Evolutionary conservation across 2,888 invertebrate genomes (phyloP).

Genomic region (Antitype chi): DNA sequence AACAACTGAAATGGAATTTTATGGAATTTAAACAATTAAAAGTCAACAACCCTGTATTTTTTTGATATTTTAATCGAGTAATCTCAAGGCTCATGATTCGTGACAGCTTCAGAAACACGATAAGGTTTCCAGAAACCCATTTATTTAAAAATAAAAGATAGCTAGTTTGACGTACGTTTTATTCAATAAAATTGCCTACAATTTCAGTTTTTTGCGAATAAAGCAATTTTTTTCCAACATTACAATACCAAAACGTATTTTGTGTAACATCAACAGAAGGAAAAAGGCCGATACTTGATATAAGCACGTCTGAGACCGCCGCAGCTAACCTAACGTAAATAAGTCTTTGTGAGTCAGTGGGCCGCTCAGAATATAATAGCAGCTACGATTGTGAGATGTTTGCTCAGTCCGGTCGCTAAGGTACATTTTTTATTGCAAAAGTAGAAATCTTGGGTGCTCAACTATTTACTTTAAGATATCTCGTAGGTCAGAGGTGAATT

Average conservation of each 20-base stretch:
- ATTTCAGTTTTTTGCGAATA: background rate
- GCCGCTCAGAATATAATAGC: conserved; percentile 20
- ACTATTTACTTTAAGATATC: conserved; percentile 30
- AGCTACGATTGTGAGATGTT: conserved; percentile 13
- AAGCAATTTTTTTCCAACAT: background rate
- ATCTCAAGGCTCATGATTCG: background rate
- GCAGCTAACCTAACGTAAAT: conserved; percentile 17
- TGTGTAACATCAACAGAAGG: conserved; percentile 21
- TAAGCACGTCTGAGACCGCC: conserved; percentile 18
- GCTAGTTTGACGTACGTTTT: background rate
- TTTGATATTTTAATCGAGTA: background rate
- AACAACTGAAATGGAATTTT: background rate
- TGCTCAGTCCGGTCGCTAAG: background rate
- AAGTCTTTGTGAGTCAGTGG: conserved; percentile 26
- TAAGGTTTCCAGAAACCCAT: background rate
- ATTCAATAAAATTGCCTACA: background rate
- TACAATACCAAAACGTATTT: conserved; percentile 12
- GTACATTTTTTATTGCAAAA: conserved; percentile 29
- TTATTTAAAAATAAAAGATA: no score
- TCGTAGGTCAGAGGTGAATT: conserved; percentile 14
- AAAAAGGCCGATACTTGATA: conserved; percentile 17
- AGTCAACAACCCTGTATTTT: background rate
- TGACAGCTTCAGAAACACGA: background rate
- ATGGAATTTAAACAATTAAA: background rate
- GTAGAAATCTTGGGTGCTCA: conserved; percentile 19